Evolutionary conservation across 2,797 vertebrate genomes (phyloP).

Genomic region (Toxotes lorentzi): DNA sequence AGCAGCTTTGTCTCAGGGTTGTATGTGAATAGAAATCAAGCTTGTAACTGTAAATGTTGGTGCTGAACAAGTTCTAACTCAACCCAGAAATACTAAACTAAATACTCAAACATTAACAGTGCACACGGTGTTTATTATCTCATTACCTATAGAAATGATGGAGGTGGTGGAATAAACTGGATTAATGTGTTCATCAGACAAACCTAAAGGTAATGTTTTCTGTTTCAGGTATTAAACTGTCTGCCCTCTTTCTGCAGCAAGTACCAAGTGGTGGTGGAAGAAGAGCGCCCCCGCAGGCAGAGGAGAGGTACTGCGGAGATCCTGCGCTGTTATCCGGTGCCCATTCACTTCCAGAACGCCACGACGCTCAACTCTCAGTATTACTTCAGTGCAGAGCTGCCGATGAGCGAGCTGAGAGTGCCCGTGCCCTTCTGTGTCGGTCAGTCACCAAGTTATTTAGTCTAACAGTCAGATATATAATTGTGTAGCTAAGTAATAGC

Average conservation of each 20-base stretch:
- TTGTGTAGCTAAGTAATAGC: too few relatives aligned
- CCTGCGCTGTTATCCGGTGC: constrained; percentile 93
- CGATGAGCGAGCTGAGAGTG: constrained; percentile 83
- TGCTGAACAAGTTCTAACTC: too few relatives aligned
- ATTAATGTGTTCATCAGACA: too few relatives aligned
- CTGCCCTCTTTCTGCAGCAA: constrained; percentile 81
- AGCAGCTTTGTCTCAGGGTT: constrained; percentile 1
- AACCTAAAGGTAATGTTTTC: not conserved
- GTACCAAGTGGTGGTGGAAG: constrained; percentile 94
- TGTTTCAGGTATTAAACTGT: not conserved
- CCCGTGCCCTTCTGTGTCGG: constrained; percentile 89
- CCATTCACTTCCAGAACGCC: constrained; percentile 94
- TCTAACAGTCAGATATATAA: too few relatives aligned
- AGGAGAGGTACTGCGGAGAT: constrained; percentile 91
- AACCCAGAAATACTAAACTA: too few relatives aligned
- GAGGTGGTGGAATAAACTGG: too few relatives aligned
- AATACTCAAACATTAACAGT: too few relatives aligned
- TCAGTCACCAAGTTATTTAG: constrained; percentile 37
- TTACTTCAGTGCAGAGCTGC: constrained; percentile 94
- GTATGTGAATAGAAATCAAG: constrained; percentile 19
- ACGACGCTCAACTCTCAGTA: constrained; percentile 90
- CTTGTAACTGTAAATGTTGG: not conserved
- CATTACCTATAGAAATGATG: too few relatives aligned
- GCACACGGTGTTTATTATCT: too few relatives aligned
- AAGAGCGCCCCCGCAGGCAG: constrained; percentile 92